Evolutionary conservation across 2,888 invertebrate genomes (phyloP).

Genomic region (Tenthredo mesomela): DNA sequence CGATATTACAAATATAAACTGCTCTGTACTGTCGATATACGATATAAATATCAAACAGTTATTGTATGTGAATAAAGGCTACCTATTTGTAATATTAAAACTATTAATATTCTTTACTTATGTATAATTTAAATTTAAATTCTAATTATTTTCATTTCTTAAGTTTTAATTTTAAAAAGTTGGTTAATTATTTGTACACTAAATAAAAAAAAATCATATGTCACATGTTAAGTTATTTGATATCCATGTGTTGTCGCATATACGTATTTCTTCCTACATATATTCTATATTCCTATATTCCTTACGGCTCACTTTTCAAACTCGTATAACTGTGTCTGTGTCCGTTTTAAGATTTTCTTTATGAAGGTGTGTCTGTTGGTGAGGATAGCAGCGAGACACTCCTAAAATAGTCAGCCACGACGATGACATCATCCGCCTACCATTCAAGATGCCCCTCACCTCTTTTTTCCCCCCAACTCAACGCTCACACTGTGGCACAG

Average conservation of each 20-base stretch:
- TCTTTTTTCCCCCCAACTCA: slow-evolving; percentile 16
- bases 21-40: slow-evolving; percentile 41
- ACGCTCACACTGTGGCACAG: slow-evolving; percentile 24
- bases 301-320: not conserved
- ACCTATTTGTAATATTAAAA: slow-evolving; percentile 52
- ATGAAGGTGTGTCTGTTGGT: slow-evolving; percentile 24
- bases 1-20: slow-evolving; percentile 40
- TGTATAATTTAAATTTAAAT: slow-evolving; percentile 38
- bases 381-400: slow-evolving; percentile 65
- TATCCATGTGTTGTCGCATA: slow-evolving; percentile 61
- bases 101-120: slow-evolving; percentile 46
- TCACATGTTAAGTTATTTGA: slow-evolving; percentile 71
- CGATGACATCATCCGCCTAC: slow-evolving; percentile 73
- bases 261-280: slow-evolving; percentile 22
- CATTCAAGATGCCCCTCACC: slow-evolving; percentile 61
- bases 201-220: slow-evolving; percentile 69
- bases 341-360: slow-evolving; percentile 39
- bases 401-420: slow-evolving; percentile 75
- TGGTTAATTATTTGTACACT: slow-evolving; percentile 75
- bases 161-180: slow-evolving; percentile 60
- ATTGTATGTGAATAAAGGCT: slow-evolving; percentile 49
- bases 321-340: slow-evolving; percentile 12
- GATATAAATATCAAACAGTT: slow-evolving; percentile 18
- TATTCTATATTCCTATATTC: slow-evolving; percentile 48
- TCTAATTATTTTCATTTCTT: slow-evolving; percentile 46